These are phyloP conservation scores for Drosophila arizonae DNA, from an alignment of 1,140 invertebrate species.

Conservation along the genomic window DNA sequence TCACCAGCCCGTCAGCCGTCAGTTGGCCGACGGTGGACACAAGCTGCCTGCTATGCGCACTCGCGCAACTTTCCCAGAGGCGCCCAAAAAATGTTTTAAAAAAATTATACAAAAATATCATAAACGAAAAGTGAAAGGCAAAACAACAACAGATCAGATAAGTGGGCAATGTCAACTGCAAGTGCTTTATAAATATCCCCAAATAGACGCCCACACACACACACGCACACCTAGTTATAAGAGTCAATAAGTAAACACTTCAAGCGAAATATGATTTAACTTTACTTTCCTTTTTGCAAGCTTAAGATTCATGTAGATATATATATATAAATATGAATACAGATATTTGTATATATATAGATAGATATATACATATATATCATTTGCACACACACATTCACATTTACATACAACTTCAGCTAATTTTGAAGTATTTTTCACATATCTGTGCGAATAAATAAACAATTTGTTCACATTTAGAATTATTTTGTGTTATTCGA, in stretches of 20 bases:
- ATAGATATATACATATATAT: not conserved
- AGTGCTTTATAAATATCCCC: constrained; percentile 47
- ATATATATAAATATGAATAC: not conserved
- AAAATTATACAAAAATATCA: constrained; percentile 7
- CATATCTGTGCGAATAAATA: constrained; percentile 36
- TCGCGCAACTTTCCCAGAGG: constrained; percentile 42
- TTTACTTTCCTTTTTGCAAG: constrained; percentile 26
- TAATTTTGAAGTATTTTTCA: constrained; percentile 17
- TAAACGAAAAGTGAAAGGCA: constrained; percentile 52
- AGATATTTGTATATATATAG: not conserved
- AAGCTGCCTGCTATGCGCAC: constrained; percentile 33
- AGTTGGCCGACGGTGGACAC: not conserved
- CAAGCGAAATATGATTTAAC: constrained; percentile 21
- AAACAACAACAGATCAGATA: constrained; percentile 13
- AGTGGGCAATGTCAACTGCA: constrained; percentile 47
- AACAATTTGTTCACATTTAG: constrained; percentile 22
- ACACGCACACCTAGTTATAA: constrained; percentile 13
- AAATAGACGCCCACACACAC: constrained; percentile 36
- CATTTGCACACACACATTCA: too few relatives aligned
- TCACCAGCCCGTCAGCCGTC: not conserved
- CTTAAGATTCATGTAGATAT: not conserved
- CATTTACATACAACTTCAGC: not conserved
- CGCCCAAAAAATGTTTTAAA: not conserved
- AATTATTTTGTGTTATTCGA: constrained; percentile 2
- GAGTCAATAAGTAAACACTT: constrained; percentile 2